A percentile compares a stretch with the other conserved stretches of the same genome.
phyloP scores from a whole-genome alignment of 2,888 invertebrate genomes.

The Acronicta alni region DNA sequence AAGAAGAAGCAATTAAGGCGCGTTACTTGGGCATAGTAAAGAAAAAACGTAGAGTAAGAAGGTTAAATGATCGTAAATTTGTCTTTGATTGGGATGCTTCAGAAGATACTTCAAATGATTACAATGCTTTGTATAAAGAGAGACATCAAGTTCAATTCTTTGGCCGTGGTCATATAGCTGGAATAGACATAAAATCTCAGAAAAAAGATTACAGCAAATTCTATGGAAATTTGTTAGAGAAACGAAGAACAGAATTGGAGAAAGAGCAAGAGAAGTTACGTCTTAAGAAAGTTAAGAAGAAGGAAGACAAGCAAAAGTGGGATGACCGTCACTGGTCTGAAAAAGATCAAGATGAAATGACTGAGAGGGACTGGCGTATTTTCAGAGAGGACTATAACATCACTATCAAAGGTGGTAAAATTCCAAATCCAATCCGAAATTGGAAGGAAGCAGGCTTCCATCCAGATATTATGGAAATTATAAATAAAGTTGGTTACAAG shows the following conservation, averaged over 20 bases:
- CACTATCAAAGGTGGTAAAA: conserved; percentile 98
- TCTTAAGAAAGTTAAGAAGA: conserved; percentile 96
- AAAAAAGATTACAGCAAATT: conserved; percentile 99
- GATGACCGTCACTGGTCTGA: conserved; percentile 99
- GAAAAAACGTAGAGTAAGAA: conserved; percentile 96
- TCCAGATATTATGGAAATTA: conserved; percentile 97
- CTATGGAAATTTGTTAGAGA: conserved; percentile 98
- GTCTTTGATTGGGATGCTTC: conserved; percentile 99
- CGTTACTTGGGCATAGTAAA: conserved; percentile 97
- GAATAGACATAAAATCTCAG: conserved; percentile 99
- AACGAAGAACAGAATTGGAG: conserved; percentile 98
- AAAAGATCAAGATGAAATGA: conserved; percentile 98
- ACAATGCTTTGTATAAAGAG: conserved; percentile 98
- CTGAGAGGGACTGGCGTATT: conserved; percentile 99
- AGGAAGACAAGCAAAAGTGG: conserved; percentile 99
- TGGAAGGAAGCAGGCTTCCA: conserved; percentile 98
- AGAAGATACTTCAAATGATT: conserved; percentile 99
- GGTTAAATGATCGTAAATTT: conserved; percentile 99
- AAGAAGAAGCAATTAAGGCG: conserved; percentile 98
- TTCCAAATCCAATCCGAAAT: conserved; percentile 98
- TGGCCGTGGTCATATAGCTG: conserved; percentile 99
- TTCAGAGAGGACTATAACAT: conserved; percentile 99
- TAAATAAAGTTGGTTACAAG: conserved; percentile 98
- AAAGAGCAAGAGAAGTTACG: conserved; percentile 98
- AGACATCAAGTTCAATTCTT: conserved; percentile 99